Evolutionary conservation across 1,140 invertebrate species (phyloP).

Genomic region (Antheraea mylitta): DNA sequence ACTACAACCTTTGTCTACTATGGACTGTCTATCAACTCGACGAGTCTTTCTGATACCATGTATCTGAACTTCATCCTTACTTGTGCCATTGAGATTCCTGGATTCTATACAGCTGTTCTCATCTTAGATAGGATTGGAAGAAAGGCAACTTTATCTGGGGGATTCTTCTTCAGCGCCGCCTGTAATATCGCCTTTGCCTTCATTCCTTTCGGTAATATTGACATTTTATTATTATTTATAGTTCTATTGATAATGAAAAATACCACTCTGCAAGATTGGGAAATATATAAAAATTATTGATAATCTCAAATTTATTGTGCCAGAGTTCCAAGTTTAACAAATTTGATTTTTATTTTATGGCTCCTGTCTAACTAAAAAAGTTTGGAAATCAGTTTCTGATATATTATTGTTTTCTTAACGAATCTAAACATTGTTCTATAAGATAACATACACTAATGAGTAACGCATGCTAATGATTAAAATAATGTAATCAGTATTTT

Average conservation of each 20-base stretch:
- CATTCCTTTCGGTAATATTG: slow-evolving; percentile 49
- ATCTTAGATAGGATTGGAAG: slow-evolving; percentile 83
- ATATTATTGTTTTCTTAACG: no score
- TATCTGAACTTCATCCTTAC: slow-evolving; percentile 87
- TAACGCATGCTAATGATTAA: no score
- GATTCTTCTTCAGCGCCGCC: slow-evolving; percentile 81
- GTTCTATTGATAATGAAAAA: neutral
- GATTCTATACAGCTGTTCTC: slow-evolving; percentile 82
- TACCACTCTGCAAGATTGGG: no score
- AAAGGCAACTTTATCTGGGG: slow-evolving; percentile 78
- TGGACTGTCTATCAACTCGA: slow-evolving; percentile 89
- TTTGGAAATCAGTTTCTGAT: no score
- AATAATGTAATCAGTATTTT: no score
- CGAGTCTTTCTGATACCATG: slow-evolving; percentile 85
- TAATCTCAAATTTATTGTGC: no score
- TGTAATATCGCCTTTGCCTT: slow-evolving; percentile 70
- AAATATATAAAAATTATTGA: no score
- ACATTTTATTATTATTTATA: neutral
- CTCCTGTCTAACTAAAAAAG: no score
- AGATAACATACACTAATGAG: no score
- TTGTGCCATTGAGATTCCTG: slow-evolving; percentile 85
- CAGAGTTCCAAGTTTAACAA: no score
- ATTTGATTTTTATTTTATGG: no score
- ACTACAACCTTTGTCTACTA: slow-evolving; percentile 89
- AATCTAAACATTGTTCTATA: no score